These are phyloP conservation scores for Sebastes miniatus DNA, from an alignment of 2,797 vertebrate genomes.

Conservation along the genomic window DNA sequence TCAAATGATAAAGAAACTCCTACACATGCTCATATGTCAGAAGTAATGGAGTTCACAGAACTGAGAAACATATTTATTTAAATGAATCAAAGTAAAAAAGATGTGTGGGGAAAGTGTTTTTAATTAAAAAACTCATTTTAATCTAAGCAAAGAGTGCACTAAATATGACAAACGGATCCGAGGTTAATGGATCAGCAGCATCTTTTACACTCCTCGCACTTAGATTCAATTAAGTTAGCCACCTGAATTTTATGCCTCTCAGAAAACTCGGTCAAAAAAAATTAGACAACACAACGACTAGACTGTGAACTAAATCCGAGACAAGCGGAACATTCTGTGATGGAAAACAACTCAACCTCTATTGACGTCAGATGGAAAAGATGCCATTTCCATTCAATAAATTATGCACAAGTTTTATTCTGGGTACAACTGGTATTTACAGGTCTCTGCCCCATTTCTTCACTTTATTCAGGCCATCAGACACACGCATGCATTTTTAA, in stretches of 20 bases:
- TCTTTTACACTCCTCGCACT: neutral
- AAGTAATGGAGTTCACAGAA: neutral
- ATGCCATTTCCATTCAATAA: slow-evolving; percentile 64
- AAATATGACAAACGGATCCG: neutral
- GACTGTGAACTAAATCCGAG: slow-evolving; percentile 13
- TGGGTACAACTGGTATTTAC: slow-evolving; percentile 65
- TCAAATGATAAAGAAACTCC: neutral
- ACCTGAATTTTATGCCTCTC: neutral
- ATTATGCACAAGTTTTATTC: slow-evolving; percentile 73
- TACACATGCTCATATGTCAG: neutral
- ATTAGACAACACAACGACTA: neutral
- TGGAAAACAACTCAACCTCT: slow-evolving; percentile 37
- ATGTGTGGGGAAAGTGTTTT: neutral
- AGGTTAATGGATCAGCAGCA: neutral
- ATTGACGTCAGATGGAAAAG: slow-evolving; percentile 49
- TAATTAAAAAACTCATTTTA: slow-evolving; percentile 21
- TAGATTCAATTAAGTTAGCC: neutral
- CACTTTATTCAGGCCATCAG: slow-evolving; percentile 60
- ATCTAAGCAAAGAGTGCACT: neutral
- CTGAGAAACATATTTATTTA: neutral
- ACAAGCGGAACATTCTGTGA: slow-evolving; percentile 14
- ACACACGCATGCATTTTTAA: slow-evolving; percentile 38
- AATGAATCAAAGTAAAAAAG: neutral
- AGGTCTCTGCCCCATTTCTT: slow-evolving; percentile 62
- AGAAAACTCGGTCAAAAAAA: neutral